phyloP scores from a whole-genome alignment of 2,797 vertebrate genomes.

The Rhinogobio ventralis region DNA sequence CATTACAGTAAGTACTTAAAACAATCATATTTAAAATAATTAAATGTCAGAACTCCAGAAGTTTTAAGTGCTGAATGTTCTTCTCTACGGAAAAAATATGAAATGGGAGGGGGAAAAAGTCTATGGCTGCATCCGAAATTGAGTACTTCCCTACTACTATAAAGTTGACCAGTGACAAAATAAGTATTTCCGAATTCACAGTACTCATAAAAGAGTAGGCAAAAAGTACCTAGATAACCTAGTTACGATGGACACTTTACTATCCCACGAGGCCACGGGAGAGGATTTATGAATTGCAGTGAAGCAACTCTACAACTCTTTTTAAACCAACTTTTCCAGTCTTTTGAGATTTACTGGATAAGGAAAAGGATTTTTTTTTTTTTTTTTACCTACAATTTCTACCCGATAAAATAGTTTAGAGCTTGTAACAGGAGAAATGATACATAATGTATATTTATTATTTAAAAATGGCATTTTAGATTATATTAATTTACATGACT shows the following conservation, averaged over 20 bases:
- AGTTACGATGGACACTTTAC: too few relatives aligned
- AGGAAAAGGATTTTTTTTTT: too few relatives aligned
- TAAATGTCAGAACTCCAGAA: not conserved
- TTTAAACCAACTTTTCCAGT: not conserved
- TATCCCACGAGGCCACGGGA: too few relatives aligned
- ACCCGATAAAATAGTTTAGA: not conserved
- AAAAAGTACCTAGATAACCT: too few relatives aligned
- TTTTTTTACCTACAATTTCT: not conserved
- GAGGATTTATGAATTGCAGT: too few relatives aligned
- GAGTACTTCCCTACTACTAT: too few relatives aligned
- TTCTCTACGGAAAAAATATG: not conserved
- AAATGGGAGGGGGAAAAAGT: too few relatives aligned
- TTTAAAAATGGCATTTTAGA: not conserved
- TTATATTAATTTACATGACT: not conserved
- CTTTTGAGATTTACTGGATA: not conserved
- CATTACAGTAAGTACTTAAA: not conserved
- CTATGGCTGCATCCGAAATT: too few relatives aligned
- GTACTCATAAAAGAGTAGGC: too few relatives aligned
- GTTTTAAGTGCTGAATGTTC: not conserved
- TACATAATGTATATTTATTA: not conserved
- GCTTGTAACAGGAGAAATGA: not conserved
- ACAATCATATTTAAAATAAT: not conserved
- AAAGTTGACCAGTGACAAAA: too few relatives aligned
- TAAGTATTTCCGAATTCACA: too few relatives aligned
- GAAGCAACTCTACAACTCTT: not conserved